Evolutionary conservation across 2,888 invertebrate species (phyloP), one percentile per base, ranked within the genome.

Genomic region (Himalopsyche anomala): DNA sequence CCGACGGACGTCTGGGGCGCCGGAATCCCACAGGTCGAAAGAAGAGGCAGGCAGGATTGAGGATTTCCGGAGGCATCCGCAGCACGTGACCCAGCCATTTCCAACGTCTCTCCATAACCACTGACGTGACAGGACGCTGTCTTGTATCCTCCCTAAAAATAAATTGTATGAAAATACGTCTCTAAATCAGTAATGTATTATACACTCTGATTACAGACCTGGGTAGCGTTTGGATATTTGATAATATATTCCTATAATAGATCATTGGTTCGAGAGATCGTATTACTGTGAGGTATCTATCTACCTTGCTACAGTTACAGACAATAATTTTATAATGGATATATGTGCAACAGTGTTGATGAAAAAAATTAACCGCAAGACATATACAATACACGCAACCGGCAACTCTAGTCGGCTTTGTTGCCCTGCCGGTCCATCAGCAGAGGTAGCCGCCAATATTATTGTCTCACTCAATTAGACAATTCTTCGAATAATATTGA

Each of bases 291-390:
- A n/a, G 19, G 19, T 62, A 62, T 19, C 2, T 62, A 62, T 19
- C 2, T 19, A 19, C 62, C 62, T 62, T 9, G 19, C 62, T 62
- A 62, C 62, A 11, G 62, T 62, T 19, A 62, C 62, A 62, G n/a
- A 62, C 28, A 62, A 62, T 62, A 62, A 62, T 62, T 62, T 62
- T 62, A 62, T 62, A 62, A 62, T 28, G 28, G 19, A 62, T 62
- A 62, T 62, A 4, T 56, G 56, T 56, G 9, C 56, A 56, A 56
- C n/a, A 56, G 62, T 62, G 62, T 62, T 28, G 62, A 28, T 62
- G 62, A 62, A 62, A 62, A 62, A 62, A 19, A 19, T 62, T 19
- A 8, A 62, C 62, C 62, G 62, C 62, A 62, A 19, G 19, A 62
- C 51, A 51, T 51, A 51, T 19, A 19, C 19, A 19, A 62, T 62